These are phyloP conservation scores for Hippoglossus stenolepis DNA, from an alignment of 2,113 vertebrate species.

Conservation along the genomic window DNA sequence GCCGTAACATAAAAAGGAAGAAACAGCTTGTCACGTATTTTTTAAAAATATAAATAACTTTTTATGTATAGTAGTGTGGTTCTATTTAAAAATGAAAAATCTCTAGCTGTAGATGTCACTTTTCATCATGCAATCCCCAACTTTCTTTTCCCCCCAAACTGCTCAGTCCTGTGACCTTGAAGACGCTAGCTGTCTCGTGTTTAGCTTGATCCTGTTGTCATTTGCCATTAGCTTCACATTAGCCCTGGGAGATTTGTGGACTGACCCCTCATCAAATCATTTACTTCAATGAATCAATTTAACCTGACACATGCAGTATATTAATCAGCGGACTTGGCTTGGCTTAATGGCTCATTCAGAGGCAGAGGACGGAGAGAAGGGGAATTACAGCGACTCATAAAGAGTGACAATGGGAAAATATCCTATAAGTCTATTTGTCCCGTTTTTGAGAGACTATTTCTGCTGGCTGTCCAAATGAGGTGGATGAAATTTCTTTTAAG, in stretches of 20 bases:
- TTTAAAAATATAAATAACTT: neutral
- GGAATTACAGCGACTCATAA: constrained; percentile 24
- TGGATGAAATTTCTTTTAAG: too few species aligned
- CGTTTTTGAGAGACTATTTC: too few species aligned
- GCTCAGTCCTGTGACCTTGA: constrained; percentile 60
- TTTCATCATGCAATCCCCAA: neutral
- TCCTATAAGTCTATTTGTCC: too few species aligned
- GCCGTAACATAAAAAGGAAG: neutral
- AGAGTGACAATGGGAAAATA: constrained; percentile 27
- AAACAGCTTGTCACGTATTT: neutral
- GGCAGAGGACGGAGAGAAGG: constrained; percentile 40
- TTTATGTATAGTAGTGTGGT: neutral
- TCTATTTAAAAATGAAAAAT: too few species aligned
- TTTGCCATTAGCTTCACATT: constrained; percentile 77
- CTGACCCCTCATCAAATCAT: constrained; percentile 79
- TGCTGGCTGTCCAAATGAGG: too few species aligned
- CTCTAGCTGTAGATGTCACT: neutral
- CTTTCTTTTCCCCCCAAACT: neutral
- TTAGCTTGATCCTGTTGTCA: constrained; percentile 71
- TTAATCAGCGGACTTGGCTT: constrained; percentile 67
- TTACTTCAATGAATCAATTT: constrained; percentile 77
- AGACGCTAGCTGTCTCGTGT: constrained; percentile 10
- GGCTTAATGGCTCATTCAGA: constrained; percentile 71
- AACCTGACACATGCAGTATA: constrained; percentile 69
- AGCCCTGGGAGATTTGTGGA: constrained; percentile 72